Evolutionary conservation across 2,113 vertebrate species (phyloP), one percentile per base, ranked within the genome.

Genomic region (Campylomormyrus tamandua): DNA sequence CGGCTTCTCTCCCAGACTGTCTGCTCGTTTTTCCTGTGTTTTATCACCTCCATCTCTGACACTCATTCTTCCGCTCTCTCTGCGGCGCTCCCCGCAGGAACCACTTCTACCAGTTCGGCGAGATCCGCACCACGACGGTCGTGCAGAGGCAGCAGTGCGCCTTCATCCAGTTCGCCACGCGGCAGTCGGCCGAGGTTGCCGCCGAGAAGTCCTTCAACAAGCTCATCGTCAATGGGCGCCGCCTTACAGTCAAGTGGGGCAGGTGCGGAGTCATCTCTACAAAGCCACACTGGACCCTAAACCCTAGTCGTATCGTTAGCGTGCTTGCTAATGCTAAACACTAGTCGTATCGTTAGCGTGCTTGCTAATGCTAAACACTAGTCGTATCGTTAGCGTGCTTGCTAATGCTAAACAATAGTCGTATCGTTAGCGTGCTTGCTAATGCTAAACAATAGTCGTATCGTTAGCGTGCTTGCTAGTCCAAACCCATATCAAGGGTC

Each of bases 171-270:
- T 99, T 99, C 89, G 98, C 98, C 89, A 98, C 98, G 0, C 94
- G 98, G 0, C 97, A 97, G 87, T 93, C 98, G 3, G 98, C 98
- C 0, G 98, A 99, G 90, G 96, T 96, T 70, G 98, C 98, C 17
- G 98, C 98, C 0, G 98, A 99, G 94, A 99, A 99, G 93, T 99
- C 98, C 58, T 99, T 99, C 93, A 99, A 99, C 93, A 99, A 99
- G 89, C 96, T 99, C 87, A 99, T 99, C 56, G 97, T 99, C 91
- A 98, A 98, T 0, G 98, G 98, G 11, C 97, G 98, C 31, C 96
- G 98, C 53, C 98, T 99, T 85, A 99, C 99, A 0, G 98, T 99
- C 92, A 99, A 99, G 39, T 99, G 98, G 98, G 98, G 98, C 94
- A 97, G 98, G 98, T 99, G 90, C 94, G 96, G 49, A 56, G 53